Percentiles rank a stretch among this genome's conserved stretches.
These are phyloP conservation scores for Cygnus olor DNA, from an alignment of 2,797 vertebrate species.

Conservation along the genomic window DNA sequence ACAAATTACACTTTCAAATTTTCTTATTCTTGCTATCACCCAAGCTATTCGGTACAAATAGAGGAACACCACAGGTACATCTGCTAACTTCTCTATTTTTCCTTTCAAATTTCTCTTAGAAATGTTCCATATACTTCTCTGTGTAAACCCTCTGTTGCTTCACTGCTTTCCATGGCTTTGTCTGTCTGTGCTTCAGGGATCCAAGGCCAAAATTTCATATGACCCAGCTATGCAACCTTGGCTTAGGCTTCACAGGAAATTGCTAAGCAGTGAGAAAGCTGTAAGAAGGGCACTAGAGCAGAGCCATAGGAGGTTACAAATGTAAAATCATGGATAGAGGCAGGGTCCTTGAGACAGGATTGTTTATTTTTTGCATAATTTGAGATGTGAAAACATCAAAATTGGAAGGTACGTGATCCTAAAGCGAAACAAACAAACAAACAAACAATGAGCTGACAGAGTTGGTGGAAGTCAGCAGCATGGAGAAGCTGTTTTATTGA, in stretches of 20 bases:
- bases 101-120: not conserved
- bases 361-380: not conserved
- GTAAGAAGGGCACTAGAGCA: not conserved
- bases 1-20: not conserved
- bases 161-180: not conserved
- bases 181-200: not conserved
- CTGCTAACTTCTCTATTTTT: not conserved
- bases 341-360: not conserved
- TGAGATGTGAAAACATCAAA: not conserved
- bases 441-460: not conserved
- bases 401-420: not conserved
- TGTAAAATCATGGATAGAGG: not conserved
- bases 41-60: not conserved
- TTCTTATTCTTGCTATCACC: not conserved
- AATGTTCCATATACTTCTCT: not conserved
- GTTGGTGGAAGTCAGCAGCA: not conserved
- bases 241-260: constrained; percentile 5
- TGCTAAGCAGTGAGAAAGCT: not conserved
- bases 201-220: not conserved
- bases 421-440: not conserved
- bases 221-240: not conserved
- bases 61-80: not conserved
- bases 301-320: not conserved
- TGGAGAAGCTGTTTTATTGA: not conserved
- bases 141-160: not conserved